Percentiles rank a stretch among this genome's conserved stretches.
These are phyloP conservation scores for Apeltes quadracus DNA, from an alignment of 2,113 vertebrate genomes.

Conservation along the genomic window DNA sequence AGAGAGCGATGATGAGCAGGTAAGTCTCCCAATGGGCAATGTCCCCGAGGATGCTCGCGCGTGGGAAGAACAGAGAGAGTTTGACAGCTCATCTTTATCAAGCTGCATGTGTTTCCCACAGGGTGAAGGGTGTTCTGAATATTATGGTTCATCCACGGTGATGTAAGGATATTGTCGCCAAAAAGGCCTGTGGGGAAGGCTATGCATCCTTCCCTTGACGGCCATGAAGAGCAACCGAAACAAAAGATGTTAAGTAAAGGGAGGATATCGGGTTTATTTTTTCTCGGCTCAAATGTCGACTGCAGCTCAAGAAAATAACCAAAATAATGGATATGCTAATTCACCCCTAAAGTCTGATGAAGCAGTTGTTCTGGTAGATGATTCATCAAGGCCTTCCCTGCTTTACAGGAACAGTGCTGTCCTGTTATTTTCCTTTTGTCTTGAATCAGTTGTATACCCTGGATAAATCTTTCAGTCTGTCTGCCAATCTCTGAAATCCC, in stretches of 20 bases:
- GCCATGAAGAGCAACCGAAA: neutral
- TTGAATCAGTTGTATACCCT: neutral
- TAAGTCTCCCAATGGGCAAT: constrained; percentile 4
- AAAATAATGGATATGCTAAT: neutral
- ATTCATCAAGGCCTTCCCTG: neutral
- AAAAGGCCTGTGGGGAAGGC: neutral
- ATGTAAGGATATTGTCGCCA: neutral
- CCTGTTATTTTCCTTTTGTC: neutral
- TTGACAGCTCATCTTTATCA: constrained; percentile 1
- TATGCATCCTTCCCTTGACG: neutral
- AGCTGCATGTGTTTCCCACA: constrained; percentile 5
- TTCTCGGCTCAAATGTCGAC: too few species aligned
- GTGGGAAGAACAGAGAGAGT: constrained; percentile 6
- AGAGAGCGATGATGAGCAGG: constrained; percentile 32
- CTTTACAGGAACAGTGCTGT: neutral
- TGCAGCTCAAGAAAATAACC: too few species aligned
- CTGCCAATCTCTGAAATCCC: too few species aligned
- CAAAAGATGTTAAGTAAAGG: neutral
- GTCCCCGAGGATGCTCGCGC: constrained; percentile 14
- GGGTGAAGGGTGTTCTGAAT: neutral
- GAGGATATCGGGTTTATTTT: too few species aligned
- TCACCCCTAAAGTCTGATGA: neutral
- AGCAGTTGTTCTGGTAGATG: neutral
- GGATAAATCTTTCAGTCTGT: neutral
- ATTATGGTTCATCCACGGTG: neutral